A percentile compares a stretch with the other conserved stretches of the same genome.
phyloP scores from a whole-genome alignment of 2,113 vertebrate species.

The Etheostoma cragini region DNA sequence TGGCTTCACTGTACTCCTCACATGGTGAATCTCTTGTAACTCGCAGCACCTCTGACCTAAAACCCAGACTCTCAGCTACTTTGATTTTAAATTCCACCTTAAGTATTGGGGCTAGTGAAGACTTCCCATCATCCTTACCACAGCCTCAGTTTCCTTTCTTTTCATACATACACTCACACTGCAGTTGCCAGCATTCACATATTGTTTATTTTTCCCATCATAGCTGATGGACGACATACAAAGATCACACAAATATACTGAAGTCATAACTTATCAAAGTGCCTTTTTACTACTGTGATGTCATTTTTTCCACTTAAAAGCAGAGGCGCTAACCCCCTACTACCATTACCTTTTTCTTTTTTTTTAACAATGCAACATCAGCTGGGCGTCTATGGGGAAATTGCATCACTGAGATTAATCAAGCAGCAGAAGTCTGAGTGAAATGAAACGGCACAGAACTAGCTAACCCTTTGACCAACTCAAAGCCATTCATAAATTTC shows the following conservation, averaged over 20 bases:
- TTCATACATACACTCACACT: conserved; percentile 40
- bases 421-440: conserved; percentile 36
- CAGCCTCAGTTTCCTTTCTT: conserved; percentile 42
- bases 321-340: not conserved
- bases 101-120: conserved; percentile 49
- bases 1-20: conserved; percentile 36
- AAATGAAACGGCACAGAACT: conserved; percentile 38
- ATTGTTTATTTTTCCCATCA: conserved; percentile 60
- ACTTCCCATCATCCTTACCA: conserved; percentile 39
- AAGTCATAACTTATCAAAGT: conserved; percentile 53
- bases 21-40: conserved; percentile 1
- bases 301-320: conserved; percentile 68
- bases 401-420: conserved; percentile 78
- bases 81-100: conserved; percentile 58
- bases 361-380: conserved; percentile 77
- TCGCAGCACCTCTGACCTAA: conserved; percentile 39
- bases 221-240: conserved; percentile 69
- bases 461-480: conserved; percentile 48
- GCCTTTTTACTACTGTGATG: conserved; percentile 63
- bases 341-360: conserved; percentile 28
- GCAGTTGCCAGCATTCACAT: conserved; percentile 67
- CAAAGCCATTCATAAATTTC: conserved; percentile 72
- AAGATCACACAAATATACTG: conserved; percentile 57
- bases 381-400: conserved; percentile 65
- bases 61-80: conserved; percentile 36